Conservation (phyloP, 1,140 invertebrate genomes). For the Macrosteles quadrilineatus region DNA sequence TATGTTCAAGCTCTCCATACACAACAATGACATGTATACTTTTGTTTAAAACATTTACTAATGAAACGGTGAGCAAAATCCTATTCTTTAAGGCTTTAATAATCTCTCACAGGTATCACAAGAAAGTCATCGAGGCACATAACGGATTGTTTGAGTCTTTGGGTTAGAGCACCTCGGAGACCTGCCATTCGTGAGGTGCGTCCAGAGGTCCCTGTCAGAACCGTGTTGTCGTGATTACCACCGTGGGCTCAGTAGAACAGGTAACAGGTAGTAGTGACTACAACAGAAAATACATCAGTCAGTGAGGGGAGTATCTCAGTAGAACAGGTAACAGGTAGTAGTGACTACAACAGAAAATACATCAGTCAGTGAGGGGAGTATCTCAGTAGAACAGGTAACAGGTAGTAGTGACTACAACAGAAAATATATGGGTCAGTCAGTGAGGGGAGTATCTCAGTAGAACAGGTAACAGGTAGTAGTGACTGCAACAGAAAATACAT, state of each 20-base stretch:
- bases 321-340: not conserved
- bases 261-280: not conserved
- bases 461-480: too few species aligned
- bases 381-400: not conserved
- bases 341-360: not conserved
- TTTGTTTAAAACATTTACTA: too few species aligned
- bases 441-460: too few species aligned
- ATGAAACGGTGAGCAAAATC: too few species aligned
- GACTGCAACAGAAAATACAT: constrained; percentile 1
- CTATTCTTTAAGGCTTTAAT: too few species aligned
- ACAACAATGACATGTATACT: too few species aligned
- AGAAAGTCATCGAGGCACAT: too few species aligned
- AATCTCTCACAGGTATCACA: too few species aligned
- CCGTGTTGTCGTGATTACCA: not conserved
- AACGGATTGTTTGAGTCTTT: not conserved
- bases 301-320: too few species aligned
- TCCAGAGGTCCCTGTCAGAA: not conserved
- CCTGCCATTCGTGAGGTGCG: not conserved
- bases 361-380: not conserved
- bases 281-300: too few species aligned
- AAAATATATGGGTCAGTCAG: too few species aligned
- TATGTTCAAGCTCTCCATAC: too few species aligned
- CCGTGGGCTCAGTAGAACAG: not conserved
- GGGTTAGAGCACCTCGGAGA: constrained; percentile 16
- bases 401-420: not conserved